Base-by-base conservation (phyloP, 2,797 vertebrate species). In the Leucoraja ocellata region DNA sequence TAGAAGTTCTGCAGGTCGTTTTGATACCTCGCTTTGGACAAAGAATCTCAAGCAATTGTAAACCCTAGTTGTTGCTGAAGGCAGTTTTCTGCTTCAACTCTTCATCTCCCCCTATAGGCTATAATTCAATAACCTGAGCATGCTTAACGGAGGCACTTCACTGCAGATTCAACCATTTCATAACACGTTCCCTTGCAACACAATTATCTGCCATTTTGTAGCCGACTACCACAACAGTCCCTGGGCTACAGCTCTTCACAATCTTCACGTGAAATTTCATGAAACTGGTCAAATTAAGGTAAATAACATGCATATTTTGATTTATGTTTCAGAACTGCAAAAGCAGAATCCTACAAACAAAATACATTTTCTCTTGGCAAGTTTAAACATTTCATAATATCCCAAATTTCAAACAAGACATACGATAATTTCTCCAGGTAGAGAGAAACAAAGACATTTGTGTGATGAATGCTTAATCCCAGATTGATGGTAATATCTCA, bases 131-230 rank as follows among this genome's bases (percentile, higher is more conserved):
- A 25, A 46, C 25, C 95, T 95, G 97, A 96, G 96, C 95, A 95
- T 95, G 95, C 96, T 95, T 96, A 94, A 93, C 95, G 95, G 96
- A 96, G 96, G 68, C 96, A 96, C 96, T 96, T 96, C 96, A 95
- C 97, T 97, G 97, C 90, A 92, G 90, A 46, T 92, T 92, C 90
- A 92, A 71, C 98, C 98, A 98, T 98, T 97, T 98, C 97, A 96
- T 96, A 97, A 97, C 97, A 95, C 96, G 96, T 97, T 95, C 98
- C 97, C 98, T 97, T 98, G 97, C 97, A 96, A 96, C 96, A 97
- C 96, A 94, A 94, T 94, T 94, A 94, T 95, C 96, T 95, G 95
- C 95, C 96, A 96, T 95, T 94, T 96, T 90, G 90, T 74, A 39
- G 71, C 71, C 76, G 39, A 28, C 13, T 76, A 10, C 54, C 36